These are phyloP conservation scores for Zygogramma bicolorata DNA, from an alignment of 2,888 invertebrate genomes.

Conservation along the genomic window DNA sequence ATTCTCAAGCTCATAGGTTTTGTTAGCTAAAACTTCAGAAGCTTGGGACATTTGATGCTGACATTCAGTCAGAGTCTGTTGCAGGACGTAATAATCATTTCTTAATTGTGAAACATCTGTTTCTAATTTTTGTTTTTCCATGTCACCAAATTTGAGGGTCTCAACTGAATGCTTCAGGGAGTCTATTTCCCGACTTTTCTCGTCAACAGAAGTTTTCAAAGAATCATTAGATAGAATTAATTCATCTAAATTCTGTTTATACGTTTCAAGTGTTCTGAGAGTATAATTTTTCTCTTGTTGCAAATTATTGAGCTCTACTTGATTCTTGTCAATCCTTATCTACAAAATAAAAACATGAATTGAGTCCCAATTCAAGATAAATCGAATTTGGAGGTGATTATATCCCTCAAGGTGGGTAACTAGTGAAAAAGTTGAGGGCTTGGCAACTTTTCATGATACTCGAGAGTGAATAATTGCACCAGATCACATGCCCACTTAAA, in stretches of 20 bases:
- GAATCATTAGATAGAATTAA: conserved; percentile 27
- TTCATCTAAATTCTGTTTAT: conserved; percentile 42
- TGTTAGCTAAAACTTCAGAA: conserved; percentile 40
- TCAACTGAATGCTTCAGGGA: conserved; percentile 44
- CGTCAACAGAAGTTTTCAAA: conserved; percentile 44
- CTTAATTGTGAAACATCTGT: conserved; percentile 45
- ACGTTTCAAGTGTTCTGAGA: conserved; percentile 36
- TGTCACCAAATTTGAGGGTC: conserved; percentile 48
- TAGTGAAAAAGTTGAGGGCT: too few relatives aligned
- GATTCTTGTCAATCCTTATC: conserved; percentile 1
- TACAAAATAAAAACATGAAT: conserved; percentile 8
- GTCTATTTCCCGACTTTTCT: conserved; percentile 41
- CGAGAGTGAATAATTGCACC: too few relatives aligned
- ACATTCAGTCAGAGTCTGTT: conserved; percentile 40
- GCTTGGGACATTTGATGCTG: conserved; percentile 44
- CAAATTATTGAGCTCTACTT: conserved; percentile 30
- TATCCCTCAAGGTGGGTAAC: too few relatives aligned
- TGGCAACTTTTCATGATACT: too few relatives aligned
- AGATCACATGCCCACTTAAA: too few relatives aligned
- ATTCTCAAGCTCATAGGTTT: conserved; percentile 43
- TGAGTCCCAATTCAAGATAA: too few relatives aligned
- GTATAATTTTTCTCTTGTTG: conserved; percentile 36
- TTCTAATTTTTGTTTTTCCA: conserved; percentile 52
- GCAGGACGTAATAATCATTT: conserved; percentile 39
- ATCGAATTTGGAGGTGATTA: too few relatives aligned